phyloP scores from a whole-genome alignment of 2,113 vertebrate genomes.

The Malurus alboscapulatus region DNA sequence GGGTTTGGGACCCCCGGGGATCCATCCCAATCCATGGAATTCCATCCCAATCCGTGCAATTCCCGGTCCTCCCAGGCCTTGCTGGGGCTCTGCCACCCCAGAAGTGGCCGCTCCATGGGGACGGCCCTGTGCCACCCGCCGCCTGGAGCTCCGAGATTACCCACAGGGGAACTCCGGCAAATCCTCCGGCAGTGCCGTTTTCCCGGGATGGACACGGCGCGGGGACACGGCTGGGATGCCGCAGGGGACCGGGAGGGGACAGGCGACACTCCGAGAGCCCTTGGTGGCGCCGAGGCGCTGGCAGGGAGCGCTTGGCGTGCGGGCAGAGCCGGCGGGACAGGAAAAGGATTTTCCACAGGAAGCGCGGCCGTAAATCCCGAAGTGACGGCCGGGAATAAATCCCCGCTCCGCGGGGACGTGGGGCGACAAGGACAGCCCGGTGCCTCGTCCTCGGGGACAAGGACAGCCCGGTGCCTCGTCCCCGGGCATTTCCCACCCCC shows the following conservation, averaged over 20 bases:
- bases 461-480: neutral
- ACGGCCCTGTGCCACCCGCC: neutral
- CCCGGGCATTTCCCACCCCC: neutral
- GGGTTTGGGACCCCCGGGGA: rapidly evolving
- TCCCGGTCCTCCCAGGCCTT: too few species aligned
- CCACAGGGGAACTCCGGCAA: neutral
- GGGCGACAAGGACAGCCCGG: neutral
- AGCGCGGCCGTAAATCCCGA: neutral
- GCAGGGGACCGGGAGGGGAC: neutral
- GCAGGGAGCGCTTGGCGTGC: neutral
- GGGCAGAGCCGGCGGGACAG: neutral
- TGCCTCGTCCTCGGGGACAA: too few species aligned
- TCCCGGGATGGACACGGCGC: rapidly evolving
- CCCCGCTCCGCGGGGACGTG: too few species aligned
- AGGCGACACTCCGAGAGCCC: rapidly evolving
- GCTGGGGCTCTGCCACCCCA: neutral
- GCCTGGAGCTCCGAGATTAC: rapidly evolving
- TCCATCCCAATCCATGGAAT: neutral
- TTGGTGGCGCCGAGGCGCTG: neutral
- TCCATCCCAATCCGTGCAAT: too few species aligned
- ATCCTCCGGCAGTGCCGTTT: neutral
- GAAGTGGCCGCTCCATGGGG: neutral
- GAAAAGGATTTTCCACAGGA: slow-evolving; percentile 35
- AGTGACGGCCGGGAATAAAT: neutral
- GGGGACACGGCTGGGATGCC: neutral